These are phyloP conservation scores for Mamestra configurata DNA, from an alignment of 1,140 invertebrate genomes.

Conservation along the genomic window DNA sequence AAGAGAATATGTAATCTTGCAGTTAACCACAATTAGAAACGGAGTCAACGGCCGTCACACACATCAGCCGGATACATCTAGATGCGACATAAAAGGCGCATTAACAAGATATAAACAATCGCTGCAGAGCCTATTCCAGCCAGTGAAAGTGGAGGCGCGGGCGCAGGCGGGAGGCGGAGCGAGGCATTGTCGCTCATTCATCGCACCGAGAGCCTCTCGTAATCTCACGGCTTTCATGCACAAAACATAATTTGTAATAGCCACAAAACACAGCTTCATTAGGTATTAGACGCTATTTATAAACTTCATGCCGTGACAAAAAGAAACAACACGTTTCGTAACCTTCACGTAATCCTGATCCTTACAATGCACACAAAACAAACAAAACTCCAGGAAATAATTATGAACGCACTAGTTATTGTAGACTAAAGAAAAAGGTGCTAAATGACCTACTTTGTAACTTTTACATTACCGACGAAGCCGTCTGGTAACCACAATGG, in stretches of 20 bases:
- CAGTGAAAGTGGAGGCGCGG: slow-evolving; percentile 69
- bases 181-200: slow-evolving; percentile 44
- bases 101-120: slow-evolving; percentile 71
- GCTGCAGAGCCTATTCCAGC: slow-evolving; percentile 64
- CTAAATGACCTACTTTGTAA: slow-evolving; percentile 33
- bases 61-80: slow-evolving; percentile 69
- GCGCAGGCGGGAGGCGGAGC: slow-evolving; percentile 29
- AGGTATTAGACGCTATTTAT: background rate
- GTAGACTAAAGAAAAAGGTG: slow-evolving; percentile 21
- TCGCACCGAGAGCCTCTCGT: slow-evolving; percentile 17
- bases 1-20: slow-evolving; percentile 43
- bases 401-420: slow-evolving; percentile 11
- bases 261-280: background rate
- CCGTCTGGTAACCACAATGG: slow-evolving; percentile 32
- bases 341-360: background rate
- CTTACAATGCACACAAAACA: background rate
- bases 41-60: slow-evolving; percentile 65
- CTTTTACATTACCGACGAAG: slow-evolving; percentile 30
- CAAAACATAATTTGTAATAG: slow-evolving; percentile 30
- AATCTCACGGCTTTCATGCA: slow-evolving; percentile 44
- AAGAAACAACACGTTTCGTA: background rate
- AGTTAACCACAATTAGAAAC: slow-evolving; percentile 63
- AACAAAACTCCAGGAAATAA: slow-evolving; percentile 4
- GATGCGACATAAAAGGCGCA: slow-evolving; percentile 67
- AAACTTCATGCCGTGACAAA: background rate